These are phyloP conservation scores for Drosophila saltans DNA, from an alignment of 1,140 invertebrate genomes.

Conservation along the genomic window DNA sequence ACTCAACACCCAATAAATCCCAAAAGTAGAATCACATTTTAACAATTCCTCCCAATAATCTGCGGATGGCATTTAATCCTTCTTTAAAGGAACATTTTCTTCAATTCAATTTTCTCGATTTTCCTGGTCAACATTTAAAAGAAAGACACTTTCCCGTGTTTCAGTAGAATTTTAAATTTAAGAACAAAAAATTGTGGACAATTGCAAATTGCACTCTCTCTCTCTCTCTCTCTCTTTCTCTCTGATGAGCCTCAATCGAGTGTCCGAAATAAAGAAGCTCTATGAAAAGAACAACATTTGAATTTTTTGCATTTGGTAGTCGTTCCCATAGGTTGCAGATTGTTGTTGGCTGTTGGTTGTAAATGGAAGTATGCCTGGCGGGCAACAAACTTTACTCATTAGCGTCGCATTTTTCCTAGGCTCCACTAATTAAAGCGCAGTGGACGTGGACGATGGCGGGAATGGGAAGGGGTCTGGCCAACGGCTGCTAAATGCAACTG, in stretches of 20 bases:
- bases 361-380: conserved; percentile 38
- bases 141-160: too few species aligned
- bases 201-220: too few species aligned
- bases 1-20: too few species aligned
- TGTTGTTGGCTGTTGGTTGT: conserved; percentile 7
- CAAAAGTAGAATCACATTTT: neutral
- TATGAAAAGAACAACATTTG: neutral
- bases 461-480: neutral
- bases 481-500: conserved; percentile 32
- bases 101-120: too few species aligned
- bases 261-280: neutral
- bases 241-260: neutral
- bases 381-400: conserved; percentile 81
- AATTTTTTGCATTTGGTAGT: neutral
- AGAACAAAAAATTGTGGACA: too few species aligned
- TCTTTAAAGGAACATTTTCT: too few species aligned
- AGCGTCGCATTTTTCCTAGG: conserved; percentile 74
- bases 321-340: neutral
- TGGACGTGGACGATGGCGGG: conserved; percentile 20
- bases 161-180: too few species aligned
- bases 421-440: conserved; percentile 74
- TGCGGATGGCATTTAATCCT: too few species aligned
- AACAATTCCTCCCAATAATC: neutral
- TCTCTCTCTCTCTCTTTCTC: neutral
- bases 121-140: neutral